phyloP scores from a whole-genome alignment of 2,888 invertebrate species.

The Rotaria magnacalcarata region DNA sequence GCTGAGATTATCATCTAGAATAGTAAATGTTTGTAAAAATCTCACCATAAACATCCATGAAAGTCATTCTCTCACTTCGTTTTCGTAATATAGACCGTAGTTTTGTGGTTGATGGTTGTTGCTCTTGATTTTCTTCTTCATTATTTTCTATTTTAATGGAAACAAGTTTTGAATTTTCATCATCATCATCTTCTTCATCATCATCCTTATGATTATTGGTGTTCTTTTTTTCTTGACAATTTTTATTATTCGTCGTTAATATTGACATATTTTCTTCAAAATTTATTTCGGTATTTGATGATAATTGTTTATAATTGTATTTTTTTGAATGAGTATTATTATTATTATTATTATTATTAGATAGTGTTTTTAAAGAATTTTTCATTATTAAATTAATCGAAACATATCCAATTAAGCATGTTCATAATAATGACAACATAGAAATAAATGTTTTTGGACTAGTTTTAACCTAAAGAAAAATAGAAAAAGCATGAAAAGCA shows the following conservation, averaged over 20 bases:
- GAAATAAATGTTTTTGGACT: not conserved
- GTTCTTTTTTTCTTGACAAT: not conserved
- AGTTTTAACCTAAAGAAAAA: conserved; percentile 14
- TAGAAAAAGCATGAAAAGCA: not conserved
- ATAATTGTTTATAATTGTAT: not conserved
- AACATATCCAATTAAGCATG: not conserved
- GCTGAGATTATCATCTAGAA: not conserved
- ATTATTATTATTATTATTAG: not conserved
- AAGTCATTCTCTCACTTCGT: not conserved
- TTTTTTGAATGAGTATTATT: not conserved
- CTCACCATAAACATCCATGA: not conserved
- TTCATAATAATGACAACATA: not conserved
- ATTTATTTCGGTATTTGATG: not conserved
- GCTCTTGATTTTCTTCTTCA: not conserved
- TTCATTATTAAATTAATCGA: not conserved
- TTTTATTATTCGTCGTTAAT: not conserved
- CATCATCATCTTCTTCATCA: not conserved
- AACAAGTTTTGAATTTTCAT: not conserved
- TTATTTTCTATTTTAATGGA: not conserved
- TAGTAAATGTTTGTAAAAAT: not conserved
- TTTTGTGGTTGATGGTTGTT: not conserved
- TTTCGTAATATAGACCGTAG: not conserved
- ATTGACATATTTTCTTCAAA: not conserved
- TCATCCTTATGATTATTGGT: not conserved
- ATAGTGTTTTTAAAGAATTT: not conserved